These are phyloP conservation scores for Protosalanx chinensis DNA, from an alignment of 2,797 vertebrate genomes.

Conservation along the genomic window DNA sequence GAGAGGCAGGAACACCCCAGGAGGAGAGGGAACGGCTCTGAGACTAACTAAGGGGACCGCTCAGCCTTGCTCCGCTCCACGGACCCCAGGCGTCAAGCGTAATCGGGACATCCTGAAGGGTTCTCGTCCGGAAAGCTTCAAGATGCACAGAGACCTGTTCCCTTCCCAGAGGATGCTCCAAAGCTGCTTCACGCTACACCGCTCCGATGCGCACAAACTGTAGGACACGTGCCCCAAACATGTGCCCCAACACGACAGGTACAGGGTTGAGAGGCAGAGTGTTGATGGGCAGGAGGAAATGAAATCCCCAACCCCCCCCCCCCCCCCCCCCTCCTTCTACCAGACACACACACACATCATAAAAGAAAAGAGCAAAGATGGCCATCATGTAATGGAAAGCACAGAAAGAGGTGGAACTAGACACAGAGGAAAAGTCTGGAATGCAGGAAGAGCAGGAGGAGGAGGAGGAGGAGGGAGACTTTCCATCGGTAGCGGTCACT, in stretches of 20 bases:
- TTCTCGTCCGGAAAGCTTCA: background rate
- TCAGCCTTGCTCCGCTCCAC: background rate
- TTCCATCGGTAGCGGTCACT: constrained; percentile 42
- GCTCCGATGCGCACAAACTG: too few relatives aligned
- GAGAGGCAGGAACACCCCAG: constrained; percentile 18
- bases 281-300: too few relatives aligned
- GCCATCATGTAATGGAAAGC: constrained; percentile 58
- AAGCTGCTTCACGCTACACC: background rate
- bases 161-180: background rate
- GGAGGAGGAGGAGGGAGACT: constrained; percentile 21
- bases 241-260: too few relatives aligned
- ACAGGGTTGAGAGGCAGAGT: too few relatives aligned
- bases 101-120: constrained; percentile 30
- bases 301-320: background rate
- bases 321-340: constrained; percentile 27
- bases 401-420: constrained; percentile 38
- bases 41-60: constrained; percentile 3
- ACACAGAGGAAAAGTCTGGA: constrained; percentile 38
- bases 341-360: background rate
- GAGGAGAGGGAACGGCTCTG: constrained; percentile 27
- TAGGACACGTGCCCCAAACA: too few relatives aligned
- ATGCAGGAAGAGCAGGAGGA: constrained; percentile 10
- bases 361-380: constrained; percentile 31
- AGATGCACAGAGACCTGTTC: background rate
- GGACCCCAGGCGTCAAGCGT: constrained; percentile 10